Conservation (phyloP, 2,113 vertebrate species). For the Grus americana region DNA sequence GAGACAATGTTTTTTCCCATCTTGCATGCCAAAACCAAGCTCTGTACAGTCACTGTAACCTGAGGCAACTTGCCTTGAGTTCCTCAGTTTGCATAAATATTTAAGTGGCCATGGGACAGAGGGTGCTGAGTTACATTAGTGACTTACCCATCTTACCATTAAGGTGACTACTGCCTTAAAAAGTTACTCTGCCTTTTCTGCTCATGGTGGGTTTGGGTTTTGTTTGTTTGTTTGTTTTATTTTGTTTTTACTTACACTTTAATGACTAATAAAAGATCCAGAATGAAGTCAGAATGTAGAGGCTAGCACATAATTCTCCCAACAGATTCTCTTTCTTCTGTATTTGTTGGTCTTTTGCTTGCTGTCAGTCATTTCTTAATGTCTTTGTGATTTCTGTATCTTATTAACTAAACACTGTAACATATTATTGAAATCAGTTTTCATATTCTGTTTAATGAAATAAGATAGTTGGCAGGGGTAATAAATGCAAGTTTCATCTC, state of each 20-base stretch:
- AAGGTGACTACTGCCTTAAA: not conserved
- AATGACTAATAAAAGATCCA: not conserved
- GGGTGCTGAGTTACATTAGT: not conserved
- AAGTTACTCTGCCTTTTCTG: not conserved
- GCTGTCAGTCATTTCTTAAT: not conserved
- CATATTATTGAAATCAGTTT: not conserved
- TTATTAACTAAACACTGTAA: not conserved
- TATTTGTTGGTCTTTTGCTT: not conserved
- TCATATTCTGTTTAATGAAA: not conserved
- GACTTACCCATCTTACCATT: not conserved
- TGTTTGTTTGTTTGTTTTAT: not conserved
- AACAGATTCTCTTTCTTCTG: not conserved
- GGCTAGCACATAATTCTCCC: not conserved
- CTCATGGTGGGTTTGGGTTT: not conserved
- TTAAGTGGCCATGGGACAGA: not conserved
- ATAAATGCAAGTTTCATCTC: not conserved
- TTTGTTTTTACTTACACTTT: not conserved
- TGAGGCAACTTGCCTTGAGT: not conserved
- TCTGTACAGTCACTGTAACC: not conserved
- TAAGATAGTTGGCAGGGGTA: not conserved
- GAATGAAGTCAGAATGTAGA: not conserved
- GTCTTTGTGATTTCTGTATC: not conserved
- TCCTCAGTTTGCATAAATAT: not conserved
- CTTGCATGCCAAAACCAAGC: not conserved
- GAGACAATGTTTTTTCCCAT: not conserved